A percentile compares a stretch with the other conserved stretches of the same genome.
These are phyloP conservation scores for Brevimyrus niger DNA, from an alignment of 2,113 vertebrate genomes.

Conservation along the genomic window DNA sequence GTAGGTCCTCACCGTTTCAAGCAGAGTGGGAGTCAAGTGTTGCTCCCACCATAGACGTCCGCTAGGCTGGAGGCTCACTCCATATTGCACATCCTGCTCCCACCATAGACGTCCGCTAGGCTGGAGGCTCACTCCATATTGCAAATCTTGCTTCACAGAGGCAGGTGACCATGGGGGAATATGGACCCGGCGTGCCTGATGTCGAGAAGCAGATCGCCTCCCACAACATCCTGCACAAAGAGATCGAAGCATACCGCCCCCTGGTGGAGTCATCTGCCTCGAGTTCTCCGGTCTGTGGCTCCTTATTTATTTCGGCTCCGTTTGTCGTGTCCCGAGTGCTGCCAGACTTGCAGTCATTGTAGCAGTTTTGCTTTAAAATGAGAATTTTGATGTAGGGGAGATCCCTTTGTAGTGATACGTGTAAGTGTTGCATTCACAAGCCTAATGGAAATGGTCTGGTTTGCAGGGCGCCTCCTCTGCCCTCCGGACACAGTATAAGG, in stretches of 20 bases:
- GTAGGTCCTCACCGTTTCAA: constrained; percentile 47
- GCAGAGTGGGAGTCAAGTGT: background rate
- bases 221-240: constrained; percentile 87
- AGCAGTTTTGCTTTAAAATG: background rate
- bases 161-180: constrained; percentile 59
- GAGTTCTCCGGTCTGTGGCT: constrained; percentile 58
- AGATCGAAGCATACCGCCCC: constrained; percentile 80
- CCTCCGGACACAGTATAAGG: constrained; percentile 77
- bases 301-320: background rate
- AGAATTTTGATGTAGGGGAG: background rate
- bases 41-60: background rate
- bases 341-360: constrained; percentile 56
- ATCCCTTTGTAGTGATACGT: background rate
- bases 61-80: background rate
- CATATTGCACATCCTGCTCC: background rate
- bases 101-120: background rate
- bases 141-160: constrained; percentile 57
- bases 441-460: background rate
- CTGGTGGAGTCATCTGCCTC: constrained; percentile 63
- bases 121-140: background rate
- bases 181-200: constrained; percentile 70
- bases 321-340: constrained; percentile 6
- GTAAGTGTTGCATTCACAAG: background rate
- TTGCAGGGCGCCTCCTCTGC: constrained; percentile 58
- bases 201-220: constrained; percentile 87